phyloP scores from a whole-genome alignment of 2,113 vertebrate species.

The Gallinago media region DNA sequence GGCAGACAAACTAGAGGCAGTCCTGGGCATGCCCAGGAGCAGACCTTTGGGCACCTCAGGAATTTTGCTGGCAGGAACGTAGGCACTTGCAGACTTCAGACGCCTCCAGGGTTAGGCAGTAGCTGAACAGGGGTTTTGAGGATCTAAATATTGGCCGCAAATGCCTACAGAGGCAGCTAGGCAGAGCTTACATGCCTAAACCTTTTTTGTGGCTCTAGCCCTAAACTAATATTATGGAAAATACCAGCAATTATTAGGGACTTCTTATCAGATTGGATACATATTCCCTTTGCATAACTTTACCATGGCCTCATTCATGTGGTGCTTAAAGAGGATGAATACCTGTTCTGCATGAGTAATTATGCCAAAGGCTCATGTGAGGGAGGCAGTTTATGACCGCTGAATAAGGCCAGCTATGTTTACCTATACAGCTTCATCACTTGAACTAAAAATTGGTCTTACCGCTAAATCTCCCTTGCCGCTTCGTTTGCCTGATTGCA shows the following conservation, averaged over 20 bases:
- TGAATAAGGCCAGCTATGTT: conserved; percentile 29
- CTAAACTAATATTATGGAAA: conserved; percentile 75
- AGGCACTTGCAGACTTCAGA: conserved; percentile 65
- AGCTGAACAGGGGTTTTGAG: conserved; percentile 60
- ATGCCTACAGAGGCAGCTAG: conserved; percentile 43
- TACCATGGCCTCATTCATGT: conserved; percentile 49
- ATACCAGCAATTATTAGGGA: conserved; percentile 69
- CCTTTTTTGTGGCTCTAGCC: conserved; percentile 65
- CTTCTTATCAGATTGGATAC: conserved; percentile 69
- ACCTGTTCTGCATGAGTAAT: conserved; percentile 63
- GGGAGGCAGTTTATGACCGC: conserved; percentile 1
- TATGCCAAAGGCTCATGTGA: conserved; percentile 53
- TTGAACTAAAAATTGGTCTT: not conserved
- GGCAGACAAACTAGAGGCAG: conserved; percentile 1
- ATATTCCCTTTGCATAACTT: conserved; percentile 38
- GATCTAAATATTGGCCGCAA: conserved; percentile 60
- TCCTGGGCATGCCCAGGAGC: conserved; percentile 59
- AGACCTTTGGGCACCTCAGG: conserved; percentile 58
- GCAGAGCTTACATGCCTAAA: conserved; percentile 68
- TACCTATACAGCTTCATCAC: not conserved
- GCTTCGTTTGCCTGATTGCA: not conserved
- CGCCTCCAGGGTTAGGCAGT: conserved; percentile 70
- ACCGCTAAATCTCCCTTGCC: not conserved
- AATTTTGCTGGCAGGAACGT: conserved; percentile 51
- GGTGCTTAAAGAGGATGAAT: conserved; percentile 59